Conservation (phyloP, 2,888 invertebrate species). For the Acrobasis consociella region DNA sequence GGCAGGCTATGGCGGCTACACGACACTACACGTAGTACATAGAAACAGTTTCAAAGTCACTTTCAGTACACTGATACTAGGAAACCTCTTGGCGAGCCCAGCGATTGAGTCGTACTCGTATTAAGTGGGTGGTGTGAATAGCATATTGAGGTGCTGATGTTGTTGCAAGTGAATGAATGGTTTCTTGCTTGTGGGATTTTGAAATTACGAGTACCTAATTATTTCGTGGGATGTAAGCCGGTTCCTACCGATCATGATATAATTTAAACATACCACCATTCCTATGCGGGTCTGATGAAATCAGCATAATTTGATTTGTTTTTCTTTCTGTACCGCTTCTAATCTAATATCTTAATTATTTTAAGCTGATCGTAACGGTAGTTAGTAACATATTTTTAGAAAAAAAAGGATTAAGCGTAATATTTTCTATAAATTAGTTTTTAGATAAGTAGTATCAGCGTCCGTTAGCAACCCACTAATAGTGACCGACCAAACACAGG, state of each 20-base stretch:
- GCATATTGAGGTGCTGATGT: no score
- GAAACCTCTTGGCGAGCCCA: no score
- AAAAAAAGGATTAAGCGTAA: background rate
- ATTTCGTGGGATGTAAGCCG: background rate
- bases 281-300: background rate
- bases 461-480: conserved; percentile 31
- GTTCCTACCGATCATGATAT: background rate
- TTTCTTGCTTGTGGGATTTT: no score
- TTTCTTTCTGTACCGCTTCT: background rate
- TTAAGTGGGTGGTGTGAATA: no score
- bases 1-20: background rate
- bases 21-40: no score
- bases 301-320: background rate
- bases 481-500: conserved; percentile 52
- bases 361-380: background rate
- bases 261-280: no score
- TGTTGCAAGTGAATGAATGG: no score
- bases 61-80: no score
- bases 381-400: background rate
- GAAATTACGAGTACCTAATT: background rate
- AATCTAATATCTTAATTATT: background rate
- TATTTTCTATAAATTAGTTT: background rate
- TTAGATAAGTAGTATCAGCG: conserved; percentile 32
- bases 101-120: no score
- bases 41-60: no score